A percentile compares a stretch with the other conserved stretches of the same genome.
Conservation (phyloP, 2,888 invertebrate species). For the Papilio gigon region DNA sequence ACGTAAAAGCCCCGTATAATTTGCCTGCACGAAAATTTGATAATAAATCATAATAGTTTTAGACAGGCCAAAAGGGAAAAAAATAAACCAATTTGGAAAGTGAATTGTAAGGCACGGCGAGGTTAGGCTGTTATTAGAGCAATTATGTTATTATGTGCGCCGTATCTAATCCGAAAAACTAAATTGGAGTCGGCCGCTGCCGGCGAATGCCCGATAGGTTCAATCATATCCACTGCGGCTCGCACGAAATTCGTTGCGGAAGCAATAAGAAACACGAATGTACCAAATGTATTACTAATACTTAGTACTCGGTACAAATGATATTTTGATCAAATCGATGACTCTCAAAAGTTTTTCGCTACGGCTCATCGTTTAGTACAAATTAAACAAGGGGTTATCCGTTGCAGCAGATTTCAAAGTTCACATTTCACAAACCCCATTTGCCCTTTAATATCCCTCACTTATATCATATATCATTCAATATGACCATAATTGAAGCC, state of each 20-base stretch:
- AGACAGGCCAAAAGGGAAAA: constrained; percentile 74
- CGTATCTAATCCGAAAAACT: constrained; percentile 82
- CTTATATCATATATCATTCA: constrained; percentile 82
- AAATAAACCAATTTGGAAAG: constrained; percentile 83
- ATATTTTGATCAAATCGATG: constrained; percentile 61
- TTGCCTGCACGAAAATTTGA: constrained; percentile 82
- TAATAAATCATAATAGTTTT: constrained; percentile 83
- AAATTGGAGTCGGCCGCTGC: constrained; percentile 81
- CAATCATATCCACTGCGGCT: constrained; percentile 79
- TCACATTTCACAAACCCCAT: constrained; percentile 77
- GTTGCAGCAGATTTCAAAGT: constrained; percentile 78
- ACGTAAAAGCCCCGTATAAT: constrained; percentile 74
- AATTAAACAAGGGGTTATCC: constrained; percentile 79
- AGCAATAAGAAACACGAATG: constrained; percentile 82
- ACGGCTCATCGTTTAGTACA: constrained; percentile 77
- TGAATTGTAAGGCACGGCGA: constrained; percentile 81
- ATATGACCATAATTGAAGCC: constrained; percentile 81
- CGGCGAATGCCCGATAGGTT: constrained; percentile 80
- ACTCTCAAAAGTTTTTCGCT: constrained; percentile 59
- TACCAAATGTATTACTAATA: constrained; percentile 72
- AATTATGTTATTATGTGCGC: constrained; percentile 83
- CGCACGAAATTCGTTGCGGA: constrained; percentile 82
- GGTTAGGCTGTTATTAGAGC: constrained; percentile 79
- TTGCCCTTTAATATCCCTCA: constrained; percentile 82
- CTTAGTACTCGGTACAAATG: constrained; percentile 56